Evolutionary conservation across 1,140 invertebrate species (phyloP).

Genomic region (Phymorhynchus buccinoides): DNA sequence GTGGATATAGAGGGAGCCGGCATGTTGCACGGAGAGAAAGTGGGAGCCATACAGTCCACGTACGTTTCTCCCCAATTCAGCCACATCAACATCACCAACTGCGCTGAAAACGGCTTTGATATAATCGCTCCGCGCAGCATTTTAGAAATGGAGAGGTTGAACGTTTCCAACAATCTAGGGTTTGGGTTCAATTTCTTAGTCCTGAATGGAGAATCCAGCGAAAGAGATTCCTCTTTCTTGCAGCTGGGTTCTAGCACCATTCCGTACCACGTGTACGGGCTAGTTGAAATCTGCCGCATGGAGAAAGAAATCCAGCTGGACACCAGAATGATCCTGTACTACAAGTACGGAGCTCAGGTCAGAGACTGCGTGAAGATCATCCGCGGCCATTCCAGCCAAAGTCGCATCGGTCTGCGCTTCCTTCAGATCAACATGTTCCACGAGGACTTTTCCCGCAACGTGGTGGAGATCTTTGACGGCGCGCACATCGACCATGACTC

Average conservation of each 20-base stretch:
- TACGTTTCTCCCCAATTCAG: slow-evolving; percentile 85
- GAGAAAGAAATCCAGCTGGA: slow-evolving; percentile 91
- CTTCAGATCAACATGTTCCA: slow-evolving; percentile 96
- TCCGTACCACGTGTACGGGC: slow-evolving; percentile 94
- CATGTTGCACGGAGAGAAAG: slow-evolving; percentile 93
- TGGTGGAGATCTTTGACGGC: slow-evolving; percentile 91
- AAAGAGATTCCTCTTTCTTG: slow-evolving; percentile 83
- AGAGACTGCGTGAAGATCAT: slow-evolving; percentile 99
- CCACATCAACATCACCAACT: slow-evolving; percentile 86
- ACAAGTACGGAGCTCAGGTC: slow-evolving; percentile 96
- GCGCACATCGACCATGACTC: slow-evolving; percentile 91
- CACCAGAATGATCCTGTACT: slow-evolving; percentile 93
- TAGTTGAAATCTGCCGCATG: slow-evolving; percentile 96
- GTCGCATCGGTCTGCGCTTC: slow-evolving; percentile 74
- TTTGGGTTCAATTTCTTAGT: slow-evolving; percentile 91
- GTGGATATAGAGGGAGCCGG: slow-evolving; percentile 94
- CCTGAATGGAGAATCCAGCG: slow-evolving; percentile 92
- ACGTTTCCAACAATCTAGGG: slow-evolving; percentile 88
- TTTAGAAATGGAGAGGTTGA: slow-evolving; percentile 73
- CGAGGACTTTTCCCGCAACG: slow-evolving; percentile 88
- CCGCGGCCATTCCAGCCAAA: slow-evolving; percentile 48
- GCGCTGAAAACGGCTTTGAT: slow-evolving; percentile 93
- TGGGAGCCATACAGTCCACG: slow-evolving; percentile 90
- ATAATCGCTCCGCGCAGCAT: slow-evolving; percentile 86
- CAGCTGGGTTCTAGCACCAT: slow-evolving; percentile 79